Conservation (phyloP, 2,888 invertebrate species). For the Drosophila dives region DNA sequence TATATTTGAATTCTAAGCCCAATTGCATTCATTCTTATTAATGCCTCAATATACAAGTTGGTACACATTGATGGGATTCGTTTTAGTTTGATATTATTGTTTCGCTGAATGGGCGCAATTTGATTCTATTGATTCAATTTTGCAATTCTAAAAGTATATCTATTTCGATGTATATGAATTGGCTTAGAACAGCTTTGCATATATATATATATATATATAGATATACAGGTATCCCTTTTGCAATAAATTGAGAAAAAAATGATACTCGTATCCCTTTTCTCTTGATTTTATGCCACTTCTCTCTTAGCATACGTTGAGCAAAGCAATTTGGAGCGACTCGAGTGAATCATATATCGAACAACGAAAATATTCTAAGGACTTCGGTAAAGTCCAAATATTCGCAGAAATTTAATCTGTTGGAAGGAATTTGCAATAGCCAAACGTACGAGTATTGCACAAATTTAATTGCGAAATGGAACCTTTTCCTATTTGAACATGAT, state of each 20-base stretch:
- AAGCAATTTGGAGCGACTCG: background rate
- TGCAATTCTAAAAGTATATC: background rate
- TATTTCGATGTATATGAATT: background rate
- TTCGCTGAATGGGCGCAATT: background rate
- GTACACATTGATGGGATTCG: background rate
- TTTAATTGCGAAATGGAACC: background rate
- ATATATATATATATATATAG: background rate
- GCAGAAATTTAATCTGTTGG: background rate
- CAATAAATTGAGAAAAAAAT: background rate
- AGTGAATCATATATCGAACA: background rate
- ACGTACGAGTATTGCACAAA: background rate
- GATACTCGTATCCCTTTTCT: background rate
- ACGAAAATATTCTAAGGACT: background rate
- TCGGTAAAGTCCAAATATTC: background rate
- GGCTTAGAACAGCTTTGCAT: background rate
- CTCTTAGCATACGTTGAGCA: background rate
- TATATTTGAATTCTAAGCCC: background rate
- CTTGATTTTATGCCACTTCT: background rate
- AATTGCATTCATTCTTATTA: constrained; percentile 2
- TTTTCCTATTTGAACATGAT: background rate
- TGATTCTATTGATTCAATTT: background rate
- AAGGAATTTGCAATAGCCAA: background rate
- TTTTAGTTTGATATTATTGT: background rate
- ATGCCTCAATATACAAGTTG: background rate
- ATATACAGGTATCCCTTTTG: background rate